Evolutionary conservation across 2,797 vertebrate genomes (phyloP).

Genomic region (Labeo calbasu): DNA sequence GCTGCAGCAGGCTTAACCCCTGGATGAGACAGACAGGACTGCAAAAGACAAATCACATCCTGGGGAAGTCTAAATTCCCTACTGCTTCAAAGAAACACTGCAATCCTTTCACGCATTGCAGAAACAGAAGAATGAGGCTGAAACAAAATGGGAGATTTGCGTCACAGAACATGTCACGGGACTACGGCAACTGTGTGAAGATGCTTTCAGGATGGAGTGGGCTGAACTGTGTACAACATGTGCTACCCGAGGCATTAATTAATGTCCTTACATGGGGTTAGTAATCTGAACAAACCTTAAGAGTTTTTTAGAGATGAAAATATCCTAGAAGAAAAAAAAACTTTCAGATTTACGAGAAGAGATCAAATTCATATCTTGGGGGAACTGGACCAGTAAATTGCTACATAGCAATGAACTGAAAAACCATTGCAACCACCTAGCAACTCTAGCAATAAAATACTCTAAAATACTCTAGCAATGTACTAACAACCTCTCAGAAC

Average conservation of each 20-base stretch:
- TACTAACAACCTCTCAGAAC: neutral
- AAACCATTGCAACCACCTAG: neutral
- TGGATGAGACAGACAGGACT: conserved; percentile 24
- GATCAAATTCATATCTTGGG: neutral
- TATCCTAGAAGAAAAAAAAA: neutral
- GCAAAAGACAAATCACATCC: conserved; percentile 8
- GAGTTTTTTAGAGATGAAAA: neutral
- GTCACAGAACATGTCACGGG: neutral
- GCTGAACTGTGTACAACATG: neutral
- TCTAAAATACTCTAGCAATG: neutral
- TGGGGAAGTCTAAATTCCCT: neutral
- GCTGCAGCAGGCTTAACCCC: conserved; percentile 42
- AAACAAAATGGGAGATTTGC: neutral
- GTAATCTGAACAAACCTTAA: neutral
- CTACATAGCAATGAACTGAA: neutral
- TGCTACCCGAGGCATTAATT: neutral
- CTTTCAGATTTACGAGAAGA: neutral
- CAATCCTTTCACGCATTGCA: neutral
- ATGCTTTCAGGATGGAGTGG: neutral
- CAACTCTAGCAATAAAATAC: neutral
- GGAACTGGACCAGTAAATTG: neutral
- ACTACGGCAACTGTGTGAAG: neutral
- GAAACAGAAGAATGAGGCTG: neutral
- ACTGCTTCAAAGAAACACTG: conserved; percentile 8
- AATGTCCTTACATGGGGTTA: neutral